Evolutionary conservation across 2,113 vertebrate species (phyloP), one percentile per base, ranked within the genome.

Genomic region (Trogon melanurus): DNA sequence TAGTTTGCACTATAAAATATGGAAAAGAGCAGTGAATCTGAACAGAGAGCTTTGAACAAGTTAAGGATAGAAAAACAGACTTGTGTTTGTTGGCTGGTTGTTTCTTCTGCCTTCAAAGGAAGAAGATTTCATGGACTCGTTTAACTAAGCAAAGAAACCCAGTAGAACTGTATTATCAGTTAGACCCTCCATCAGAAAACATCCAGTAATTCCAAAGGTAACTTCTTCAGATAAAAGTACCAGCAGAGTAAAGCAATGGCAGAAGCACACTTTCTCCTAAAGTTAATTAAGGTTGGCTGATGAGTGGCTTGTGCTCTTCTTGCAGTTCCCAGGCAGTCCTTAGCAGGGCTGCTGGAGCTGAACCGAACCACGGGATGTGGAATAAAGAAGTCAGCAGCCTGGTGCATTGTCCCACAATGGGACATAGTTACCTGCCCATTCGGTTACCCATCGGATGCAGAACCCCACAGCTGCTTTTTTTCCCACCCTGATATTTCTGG

Each of bases 401-500:
- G 41, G 32, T 50, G 34, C 13, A 16, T 45, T 54, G 11, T 65
- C 38, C 27, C 27, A 53, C 3, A 1, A 14, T 29, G 32, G 34
- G 73, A 61, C 56, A 22, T 6, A 51, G 18, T 27, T 51, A 41
- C 41, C 18, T 58, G 36, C 25, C 54, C 44, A 67, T 44, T 26
- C 29, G 62, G 25, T 41, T 56, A 45, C 23, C 41, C 29, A 56
- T 47, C 0, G 1, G 20, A 29, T 41, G 18, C 66, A 13, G 34
- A 71, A 79, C 1, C 9, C 13, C 2, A 0, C 1, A 2, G 34
- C 17, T 60, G 47, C 5, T 26, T 30, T 85, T 51, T 62, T 70
- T 18, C 36, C 25, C 32, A 57, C 8, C 5, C 25, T 44, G 57
- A 16, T 1, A 17, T 64, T 65, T 79, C 92, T 61, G 60, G 8